Evolutionary conservation across 2,888 invertebrate genomes (phyloP).

Genomic region (Neoaliturus tenellus): DNA sequence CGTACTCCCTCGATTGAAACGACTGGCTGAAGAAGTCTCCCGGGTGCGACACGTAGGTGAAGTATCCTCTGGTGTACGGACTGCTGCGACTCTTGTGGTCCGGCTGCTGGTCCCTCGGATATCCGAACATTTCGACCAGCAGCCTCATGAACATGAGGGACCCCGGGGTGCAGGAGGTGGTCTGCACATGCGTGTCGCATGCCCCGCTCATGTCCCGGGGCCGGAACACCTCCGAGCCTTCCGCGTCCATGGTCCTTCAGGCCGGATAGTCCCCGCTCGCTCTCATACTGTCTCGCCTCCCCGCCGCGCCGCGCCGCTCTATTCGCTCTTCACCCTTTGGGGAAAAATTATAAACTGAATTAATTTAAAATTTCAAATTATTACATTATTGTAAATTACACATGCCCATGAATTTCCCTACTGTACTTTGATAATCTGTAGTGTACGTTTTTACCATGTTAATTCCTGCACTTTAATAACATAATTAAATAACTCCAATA

Average conservation of each 20-base stretch:
- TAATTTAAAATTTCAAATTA: too few relatives aligned
- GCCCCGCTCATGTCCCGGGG: conserved; percentile 58
- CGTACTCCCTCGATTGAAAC: not conserved
- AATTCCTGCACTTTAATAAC: too few relatives aligned
- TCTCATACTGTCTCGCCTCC: not conserved
- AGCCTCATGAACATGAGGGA: conserved; percentile 66
- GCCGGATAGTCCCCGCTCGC: not conserved
- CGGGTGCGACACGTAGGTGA: not conserved
- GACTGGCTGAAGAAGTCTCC: conserved; percentile 35
- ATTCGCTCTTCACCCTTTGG: too few relatives aligned
- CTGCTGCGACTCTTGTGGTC: not conserved
- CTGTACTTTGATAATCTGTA: too few relatives aligned
- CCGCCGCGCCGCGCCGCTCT: not conserved
- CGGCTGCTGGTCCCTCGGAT: conserved; percentile 54
- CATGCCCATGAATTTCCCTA: too few relatives aligned
- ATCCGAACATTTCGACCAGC: conserved; percentile 66
- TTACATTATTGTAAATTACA: too few relatives aligned
- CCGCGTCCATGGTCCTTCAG: not conserved
- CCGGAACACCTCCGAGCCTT: conserved; percentile 61
- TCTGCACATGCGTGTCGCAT: conserved; percentile 59
- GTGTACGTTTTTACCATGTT: too few relatives aligned
- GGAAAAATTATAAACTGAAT: too few relatives aligned
- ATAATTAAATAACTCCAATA: too few relatives aligned
- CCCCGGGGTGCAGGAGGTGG: conserved; percentile 62
- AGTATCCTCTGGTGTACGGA: not conserved